Conservation (phyloP, 2,113 vertebrate species). For the Hystrix cristata region DNA sequence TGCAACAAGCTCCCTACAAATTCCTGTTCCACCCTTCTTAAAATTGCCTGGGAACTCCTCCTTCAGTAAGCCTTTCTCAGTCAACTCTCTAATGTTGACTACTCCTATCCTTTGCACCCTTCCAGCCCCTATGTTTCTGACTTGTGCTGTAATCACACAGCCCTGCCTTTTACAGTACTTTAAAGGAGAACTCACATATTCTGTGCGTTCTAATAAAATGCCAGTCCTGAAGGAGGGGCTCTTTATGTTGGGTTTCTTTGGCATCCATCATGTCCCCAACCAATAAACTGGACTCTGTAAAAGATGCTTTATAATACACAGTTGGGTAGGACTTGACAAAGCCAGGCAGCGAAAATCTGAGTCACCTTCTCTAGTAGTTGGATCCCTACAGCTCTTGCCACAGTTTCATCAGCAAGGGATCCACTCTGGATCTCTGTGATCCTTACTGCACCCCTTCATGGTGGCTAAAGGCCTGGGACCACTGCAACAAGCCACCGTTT, state of each 20-base stretch:
- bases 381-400: not conserved
- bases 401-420: not conserved
- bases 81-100: not conserved
- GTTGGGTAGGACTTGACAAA: not conserved
- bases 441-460: not conserved
- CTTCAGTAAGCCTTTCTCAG: conserved; percentile 6
- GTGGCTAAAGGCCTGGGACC: not conserved
- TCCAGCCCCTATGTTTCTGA: not conserved
- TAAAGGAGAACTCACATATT: not conserved
- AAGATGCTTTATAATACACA: not conserved
- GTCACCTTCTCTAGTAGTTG: not conserved
- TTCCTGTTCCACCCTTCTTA: not conserved
- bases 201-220: not conserved
- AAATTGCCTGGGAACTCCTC: not conserved
- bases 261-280: not conserved
- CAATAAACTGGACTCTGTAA: not conserved
- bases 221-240: not conserved
- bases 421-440: not conserved
- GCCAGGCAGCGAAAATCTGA: not conserved
- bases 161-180: not conserved
- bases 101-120: not conserved
- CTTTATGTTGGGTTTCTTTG: not conserved
- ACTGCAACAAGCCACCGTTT: not conserved
- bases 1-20: not conserved
- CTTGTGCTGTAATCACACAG: not conserved